Base-by-base conservation (phyloP, 2,888 invertebrate genomes). In the Corbicula japonica region DNA sequence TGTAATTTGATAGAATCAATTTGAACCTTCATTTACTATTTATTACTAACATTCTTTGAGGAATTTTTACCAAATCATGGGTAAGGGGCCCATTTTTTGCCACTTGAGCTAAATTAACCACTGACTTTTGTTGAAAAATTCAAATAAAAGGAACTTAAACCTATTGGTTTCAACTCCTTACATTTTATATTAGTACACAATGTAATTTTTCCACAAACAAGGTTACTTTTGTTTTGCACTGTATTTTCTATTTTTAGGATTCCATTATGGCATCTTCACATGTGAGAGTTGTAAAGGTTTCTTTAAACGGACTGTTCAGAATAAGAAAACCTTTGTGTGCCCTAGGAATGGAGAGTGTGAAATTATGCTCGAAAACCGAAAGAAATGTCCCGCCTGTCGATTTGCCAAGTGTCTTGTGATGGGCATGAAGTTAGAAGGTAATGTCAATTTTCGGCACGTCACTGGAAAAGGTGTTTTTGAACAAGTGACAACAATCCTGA, bases 221-320 rank as follows among this genome's bases (percentile, higher is more conserved):
- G n/a, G n/a, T n/a, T n/a, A n/a, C n/a, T n/a, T n/a, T n/a, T n/a
- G n/a, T n/a, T n/a, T n/a, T n/a, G n/a, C n/a, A n/a, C n/a, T n/a
- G n/a, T n/a, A n/a, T n/a, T n/a, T n/a, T n/a, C n/a, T 50, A 58
- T 63, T 84, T 84, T 5, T 87, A 93, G 93, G 99, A 34, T 99
- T 98, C 94, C 99, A 99, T 94, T 99, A 99, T 94, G 99, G 99
- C 15, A 98, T 98, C 89, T 98, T 98, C 94, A 98, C 98, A 15
- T 99, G 99, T 94, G 99, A 99, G 93, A 98, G 98, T 26, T 99
- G 99, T 94, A 99, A 99, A 94, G 98, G 98, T 1, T 99, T 99
- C 95, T 99, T 99, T 95, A 99, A 99, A 94, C 95, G 99, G 79
- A 99, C 98, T 26, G 98, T 99, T n/a, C 99, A 99, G 94, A 99